A percentile compares a stretch with the other conserved stretches of the same genome.
Evolutionary conservation across 2,797 vertebrate genomes (phyloP).

Genomic region (Bryconaethiops microstoma): DNA sequence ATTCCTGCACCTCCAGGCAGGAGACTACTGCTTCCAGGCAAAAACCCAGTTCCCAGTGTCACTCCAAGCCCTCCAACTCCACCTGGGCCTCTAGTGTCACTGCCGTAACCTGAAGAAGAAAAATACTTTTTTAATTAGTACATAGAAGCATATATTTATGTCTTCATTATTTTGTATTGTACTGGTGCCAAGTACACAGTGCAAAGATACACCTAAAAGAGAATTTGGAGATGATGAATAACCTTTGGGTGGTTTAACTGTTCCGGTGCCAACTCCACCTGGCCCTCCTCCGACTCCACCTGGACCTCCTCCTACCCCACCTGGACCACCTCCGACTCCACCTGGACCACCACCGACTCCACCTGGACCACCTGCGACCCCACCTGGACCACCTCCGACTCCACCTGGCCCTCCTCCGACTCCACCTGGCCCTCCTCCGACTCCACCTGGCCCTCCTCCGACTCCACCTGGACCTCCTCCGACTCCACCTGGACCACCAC

Average conservation of each 20-base stretch:
- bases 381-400: neutral
- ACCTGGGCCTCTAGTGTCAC: constrained; percentile 42
- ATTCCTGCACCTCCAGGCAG: constrained; percentile 36
- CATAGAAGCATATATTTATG: no score
- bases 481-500: neutral
- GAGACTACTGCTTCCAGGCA: constrained; percentile 43
- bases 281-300: constrained; percentile 9
- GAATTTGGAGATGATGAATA: constrained; percentile 13
- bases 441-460: neutral
- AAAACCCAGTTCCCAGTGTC: constrained; percentile 38
- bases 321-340: constrained; percentile 5
- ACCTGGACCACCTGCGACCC: constrained; percentile 5
- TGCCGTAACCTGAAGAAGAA: constrained; percentile 36
- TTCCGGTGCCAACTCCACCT: constrained; percentile 34
- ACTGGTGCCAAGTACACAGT: no score
- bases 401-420: constrained; percentile 1
- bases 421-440: neutral
- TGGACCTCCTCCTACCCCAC: constrained; percentile 5
- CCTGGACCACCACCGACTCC: constrained; percentile 14
- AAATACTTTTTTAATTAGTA: neutral
- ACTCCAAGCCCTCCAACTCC: constrained; percentile 47
- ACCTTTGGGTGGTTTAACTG: constrained; percentile 58
- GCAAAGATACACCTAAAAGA: neutral
- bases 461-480: neutral
- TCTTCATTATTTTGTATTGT: no score